Evolutionary conservation across 2,888 invertebrate genomes (phyloP).

Genomic region (Cotesia congregata): DNA sequence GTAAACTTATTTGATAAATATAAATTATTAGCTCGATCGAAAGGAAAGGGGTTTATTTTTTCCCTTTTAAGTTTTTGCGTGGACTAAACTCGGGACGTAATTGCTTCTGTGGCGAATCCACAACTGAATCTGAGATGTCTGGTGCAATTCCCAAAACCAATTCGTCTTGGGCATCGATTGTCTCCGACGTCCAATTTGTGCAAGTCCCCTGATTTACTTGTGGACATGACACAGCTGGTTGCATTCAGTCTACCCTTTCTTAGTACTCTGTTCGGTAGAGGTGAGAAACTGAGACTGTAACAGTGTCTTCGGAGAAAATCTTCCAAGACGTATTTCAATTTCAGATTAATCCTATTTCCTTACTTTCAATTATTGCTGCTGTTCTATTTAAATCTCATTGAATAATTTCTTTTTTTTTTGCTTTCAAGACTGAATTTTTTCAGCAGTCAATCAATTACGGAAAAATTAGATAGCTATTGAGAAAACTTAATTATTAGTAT

Average conservation of each 20-base stretch:
- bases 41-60: not conserved
- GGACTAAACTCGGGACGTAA: slow-evolving; percentile 13
- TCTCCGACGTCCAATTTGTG: slow-evolving; percentile 43
- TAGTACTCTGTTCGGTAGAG: not conserved
- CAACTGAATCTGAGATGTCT: slow-evolving; percentile 38
- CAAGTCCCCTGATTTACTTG: not conserved
- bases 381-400: too few relatives aligned
- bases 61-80: not conserved
- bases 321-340: not conserved
- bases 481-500: too few relatives aligned
- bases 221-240: not conserved
- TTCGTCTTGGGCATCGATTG: slow-evolving; percentile 37
- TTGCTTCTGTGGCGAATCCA: slow-evolving; percentile 27
- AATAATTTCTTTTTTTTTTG: too few relatives aligned
- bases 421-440: too few relatives aligned
- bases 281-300: not conserved
- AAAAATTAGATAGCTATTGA: too few relatives aligned
- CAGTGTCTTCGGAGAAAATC: not conserved
- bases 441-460: too few relatives aligned
- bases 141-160: slow-evolving; percentile 34
- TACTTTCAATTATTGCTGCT: not conserved
- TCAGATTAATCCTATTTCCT: not conserved
- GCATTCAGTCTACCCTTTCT: not conserved
- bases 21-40: not conserved
- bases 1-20: not conserved